Percentiles rank a stretch among this genome's conserved stretches.
phyloP scores from a whole-genome alignment of 2,888 invertebrate genomes.

The Trachelus troglodyta region DNA sequence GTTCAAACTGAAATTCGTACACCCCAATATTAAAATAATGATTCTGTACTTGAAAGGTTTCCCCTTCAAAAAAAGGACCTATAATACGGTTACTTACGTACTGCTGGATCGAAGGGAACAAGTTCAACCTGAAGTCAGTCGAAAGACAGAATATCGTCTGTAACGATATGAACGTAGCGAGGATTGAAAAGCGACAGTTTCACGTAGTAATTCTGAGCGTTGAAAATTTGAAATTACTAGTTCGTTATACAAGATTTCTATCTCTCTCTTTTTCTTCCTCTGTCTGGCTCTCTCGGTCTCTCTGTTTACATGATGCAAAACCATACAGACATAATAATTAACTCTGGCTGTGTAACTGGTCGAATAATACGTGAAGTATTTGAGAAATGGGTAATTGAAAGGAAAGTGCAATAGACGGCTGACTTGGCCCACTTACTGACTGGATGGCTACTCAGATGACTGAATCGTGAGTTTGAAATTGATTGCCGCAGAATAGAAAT shows the following conservation, averaged over 20 bases:
- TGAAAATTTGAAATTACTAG: neutral
- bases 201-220: neutral
- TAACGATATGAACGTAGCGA: no score
- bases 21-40: no score
- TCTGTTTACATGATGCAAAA: neutral
- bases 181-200: no score
- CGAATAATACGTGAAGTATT: neutral
- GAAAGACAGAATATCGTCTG: neutral
- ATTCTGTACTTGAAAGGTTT: no score
- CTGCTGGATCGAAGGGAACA: neutral
- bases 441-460: neutral
- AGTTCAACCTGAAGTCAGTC: neutral
- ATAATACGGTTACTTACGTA: neutral
- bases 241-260: neutral
- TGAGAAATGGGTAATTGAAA: neutral
- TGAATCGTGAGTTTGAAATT: neutral
- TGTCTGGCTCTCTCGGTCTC: neutral
- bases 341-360: neutral
- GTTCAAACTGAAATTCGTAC: neutral
- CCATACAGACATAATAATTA: neutral
- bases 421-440: neutral
- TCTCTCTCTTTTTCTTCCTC: neutral
- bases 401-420: neutral
- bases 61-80: neutral
- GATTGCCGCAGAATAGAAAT: neutral